Base-by-base conservation (phyloP, 2,888 invertebrate genomes). In the Sphecodes monilicornis region DNA sequence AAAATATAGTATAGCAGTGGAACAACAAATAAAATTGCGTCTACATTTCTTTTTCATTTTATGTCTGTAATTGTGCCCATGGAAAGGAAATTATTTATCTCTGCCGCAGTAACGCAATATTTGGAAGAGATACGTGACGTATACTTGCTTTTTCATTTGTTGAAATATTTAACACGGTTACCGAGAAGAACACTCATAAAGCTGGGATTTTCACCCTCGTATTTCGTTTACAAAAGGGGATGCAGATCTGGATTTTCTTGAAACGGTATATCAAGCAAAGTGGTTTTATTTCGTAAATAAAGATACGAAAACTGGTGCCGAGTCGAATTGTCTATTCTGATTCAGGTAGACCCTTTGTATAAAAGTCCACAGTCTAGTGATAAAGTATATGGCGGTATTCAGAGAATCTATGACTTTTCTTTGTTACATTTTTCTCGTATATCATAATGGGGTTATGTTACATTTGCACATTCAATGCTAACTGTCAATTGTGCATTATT, bases 221-320 rank as follows among this genome's bases (percentile, higher is more conserved):
- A 60, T 60, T 18, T 60, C 60, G 60, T 60, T 60, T 32, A 32
- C 60, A 29, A 60, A 60, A 60, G 60, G 18, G 18, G 18, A 60
- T 60, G 18, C 18, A 60, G 60, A 60, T 29, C 60, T 60, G 60
- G 29, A 60, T 32, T 60, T 60, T 60, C 60, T 29, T 29, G 18
- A 29, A 60, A 73, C 54, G 13, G 70, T 76, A 36, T 50, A 43
- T 60, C 46, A 73, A 77, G 68, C 18, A 73, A 41, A 32, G n/a
- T 18, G 36, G 60, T 32, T 54, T 74, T 36, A 41, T 22, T 32
- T 50, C 54, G 68, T 76, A 77, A 29, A 68, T 41, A 72, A 70
- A 71, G 36, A 57, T 46, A 50, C 11, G 46, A 54, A 43, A 60
- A 78, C 71, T 78, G 78, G 57, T 18, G 71, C 29, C 29, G 41